Conservation (phyloP, 2,797 vertebrate genomes). For the Philypnodon macrostomus region DNA sequence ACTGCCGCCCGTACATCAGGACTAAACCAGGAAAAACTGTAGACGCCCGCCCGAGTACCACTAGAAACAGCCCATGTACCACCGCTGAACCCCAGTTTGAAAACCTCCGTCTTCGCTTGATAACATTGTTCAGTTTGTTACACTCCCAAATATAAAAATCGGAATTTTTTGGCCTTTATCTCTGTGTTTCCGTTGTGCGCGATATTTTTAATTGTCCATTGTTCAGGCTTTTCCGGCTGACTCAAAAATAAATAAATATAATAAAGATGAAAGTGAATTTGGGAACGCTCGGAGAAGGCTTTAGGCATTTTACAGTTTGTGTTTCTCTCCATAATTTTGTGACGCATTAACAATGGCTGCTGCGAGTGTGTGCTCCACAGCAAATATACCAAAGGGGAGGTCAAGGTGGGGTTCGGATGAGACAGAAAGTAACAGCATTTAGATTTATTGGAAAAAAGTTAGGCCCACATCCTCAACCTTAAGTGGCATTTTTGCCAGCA, state of each 20-base stretch:
- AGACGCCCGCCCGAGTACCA: too few species aligned
- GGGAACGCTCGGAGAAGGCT: constrained; percentile 92
- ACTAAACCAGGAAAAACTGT: too few species aligned
- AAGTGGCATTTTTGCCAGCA: too few species aligned
- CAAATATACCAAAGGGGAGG: constrained; percentile 88
- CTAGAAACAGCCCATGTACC: too few species aligned
- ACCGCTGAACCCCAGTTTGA: too few species aligned
- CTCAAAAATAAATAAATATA: constrained; percentile 80
- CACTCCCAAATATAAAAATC: constrained; percentile 48
- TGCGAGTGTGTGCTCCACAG: constrained; percentile 97
- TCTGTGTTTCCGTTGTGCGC: constrained; percentile 88
- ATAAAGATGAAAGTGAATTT: constrained; percentile 68
- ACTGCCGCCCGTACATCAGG: too few species aligned
- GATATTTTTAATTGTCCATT: constrained; percentile 70
- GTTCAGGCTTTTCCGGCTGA: constrained; percentile 90
- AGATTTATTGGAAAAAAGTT: too few species aligned
- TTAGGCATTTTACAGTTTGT: constrained; percentile 82
- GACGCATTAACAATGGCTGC: constrained; percentile 92
- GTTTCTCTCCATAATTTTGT: constrained; percentile 79
- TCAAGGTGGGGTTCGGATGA: constrained; percentile 91
- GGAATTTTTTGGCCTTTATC: constrained; percentile 91
- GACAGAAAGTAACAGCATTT: too few species aligned
- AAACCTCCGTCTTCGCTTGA: too few species aligned
- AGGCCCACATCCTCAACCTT: too few species aligned
- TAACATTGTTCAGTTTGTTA: constrained; percentile 50